phyloP scores from a whole-genome alignment of 1,140 invertebrate species.

The Ectropis grisescens region DNA sequence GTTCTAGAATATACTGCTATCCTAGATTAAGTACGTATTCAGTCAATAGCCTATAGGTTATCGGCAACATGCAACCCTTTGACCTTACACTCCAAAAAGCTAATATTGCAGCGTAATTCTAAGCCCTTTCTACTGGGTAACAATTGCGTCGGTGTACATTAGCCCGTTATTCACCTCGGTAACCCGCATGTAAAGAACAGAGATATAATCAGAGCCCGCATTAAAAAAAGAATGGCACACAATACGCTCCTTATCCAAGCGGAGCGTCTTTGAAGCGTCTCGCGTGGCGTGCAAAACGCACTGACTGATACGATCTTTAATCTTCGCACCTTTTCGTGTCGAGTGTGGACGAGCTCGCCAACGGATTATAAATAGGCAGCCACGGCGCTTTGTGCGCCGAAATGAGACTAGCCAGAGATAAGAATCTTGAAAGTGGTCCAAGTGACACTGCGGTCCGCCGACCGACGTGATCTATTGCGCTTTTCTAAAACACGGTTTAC shows the following conservation, averaged over 20 bases:
- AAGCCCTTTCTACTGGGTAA: no score
- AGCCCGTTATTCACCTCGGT: no score
- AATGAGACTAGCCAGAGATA: slow-evolving; percentile 60
- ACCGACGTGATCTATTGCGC: slow-evolving; percentile 40
- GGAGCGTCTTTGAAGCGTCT: slow-evolving; percentile 25
- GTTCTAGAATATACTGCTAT: no score
- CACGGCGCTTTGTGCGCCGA: slow-evolving; percentile 50
- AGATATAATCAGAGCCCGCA: slow-evolving; percentile 4
- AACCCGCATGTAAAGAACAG: no score
- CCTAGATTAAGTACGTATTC: no score
- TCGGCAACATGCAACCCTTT: no score
- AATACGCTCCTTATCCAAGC: slow-evolving; percentile 29
- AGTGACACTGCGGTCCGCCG: slow-evolving; percentile 29
- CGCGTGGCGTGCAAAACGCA: slow-evolving; percentile 45
- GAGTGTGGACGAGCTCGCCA: slow-evolving; percentile 33
- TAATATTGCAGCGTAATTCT: no score
- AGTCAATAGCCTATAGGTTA: no score
- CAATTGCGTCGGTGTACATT: no score
- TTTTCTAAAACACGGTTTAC: slow-evolving; percentile 31
- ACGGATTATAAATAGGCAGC: slow-evolving; percentile 51
- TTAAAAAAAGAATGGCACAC: slow-evolving; percentile 19
- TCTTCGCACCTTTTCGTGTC: slow-evolving; percentile 62
- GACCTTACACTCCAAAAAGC: no score
- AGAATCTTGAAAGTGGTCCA: slow-evolving; percentile 53
- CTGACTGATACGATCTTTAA: slow-evolving; percentile 61